These are phyloP conservation scores for Oreochromis mossambicus DNA, from an alignment of 2,797 vertebrate species.

Conservation along the genomic window DNA sequence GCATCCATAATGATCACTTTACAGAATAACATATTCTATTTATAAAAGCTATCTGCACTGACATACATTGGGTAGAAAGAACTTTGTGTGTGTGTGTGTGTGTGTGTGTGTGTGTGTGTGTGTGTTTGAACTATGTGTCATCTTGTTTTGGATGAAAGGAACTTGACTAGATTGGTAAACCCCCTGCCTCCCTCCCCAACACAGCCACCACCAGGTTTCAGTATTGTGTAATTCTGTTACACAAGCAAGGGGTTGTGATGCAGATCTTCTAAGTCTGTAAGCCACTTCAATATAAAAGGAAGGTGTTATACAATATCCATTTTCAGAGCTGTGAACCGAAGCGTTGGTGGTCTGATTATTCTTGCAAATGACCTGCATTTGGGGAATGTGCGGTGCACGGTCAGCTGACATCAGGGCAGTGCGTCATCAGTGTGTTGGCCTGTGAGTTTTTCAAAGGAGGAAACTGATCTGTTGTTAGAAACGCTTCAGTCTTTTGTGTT, in stretches of 20 bases:
- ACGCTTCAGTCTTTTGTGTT: not conserved
- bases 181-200: not conserved
- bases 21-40: not conserved
- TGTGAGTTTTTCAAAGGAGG: not conserved
- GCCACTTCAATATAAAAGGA: slow-evolving; percentile 22
- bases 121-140: not conserved
- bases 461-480: not conserved
- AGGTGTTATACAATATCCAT: slow-evolving; percentile 42
- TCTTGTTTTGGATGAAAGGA: slow-evolving; percentile 1
- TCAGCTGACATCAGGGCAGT: not conserved
- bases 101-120: not conserved
- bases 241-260: slow-evolving; percentile 42
- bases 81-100: not conserved
- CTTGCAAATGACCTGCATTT: not conserved
- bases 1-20: not conserved
- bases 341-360: not conserved
- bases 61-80: not conserved
- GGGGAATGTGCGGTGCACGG: not conserved
- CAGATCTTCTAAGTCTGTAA: slow-evolving; percentile 28
- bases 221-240: slow-evolving; percentile 58
- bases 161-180: slow-evolving; percentile 15
- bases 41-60: not conserved
- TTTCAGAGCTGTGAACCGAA: slow-evolving; percentile 1
- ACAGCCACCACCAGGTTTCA: not conserved
- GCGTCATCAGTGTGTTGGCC: not conserved